Evolutionary conservation across 2,888 invertebrate genomes (phyloP), one percentile per base, ranked within the genome.

Genomic region (Harmothoe impar): DNA sequence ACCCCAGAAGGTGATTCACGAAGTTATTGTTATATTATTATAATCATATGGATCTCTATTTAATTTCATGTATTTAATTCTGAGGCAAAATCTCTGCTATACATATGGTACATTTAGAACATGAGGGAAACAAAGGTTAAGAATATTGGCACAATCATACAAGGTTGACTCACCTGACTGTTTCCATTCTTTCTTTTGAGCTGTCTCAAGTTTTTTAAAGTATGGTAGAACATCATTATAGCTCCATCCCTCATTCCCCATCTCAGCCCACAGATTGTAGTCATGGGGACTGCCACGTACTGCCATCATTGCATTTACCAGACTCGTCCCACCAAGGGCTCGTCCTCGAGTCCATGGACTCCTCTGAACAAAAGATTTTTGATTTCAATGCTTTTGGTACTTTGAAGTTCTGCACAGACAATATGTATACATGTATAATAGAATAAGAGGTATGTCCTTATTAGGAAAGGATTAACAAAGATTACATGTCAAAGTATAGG

Each of bases 311-410:
- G 98, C 98, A 94, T 98, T 98, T 0, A 98, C 96, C 0, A 98
- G 98, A 56, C 98, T 98, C 7, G 98, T 98, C 0, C 98, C 98
- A 0, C 98, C 98, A 0, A 98, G 96, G 0, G 98, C 98, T 96
- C 98, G 98, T 88, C 98, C 98, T 91, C 98, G 97, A 0, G 98
- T 98, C 98, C 98, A 98, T 94, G 97, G 97, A 94, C 98, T 98
- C 68, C 98, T 97, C 93, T 97, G 92, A 20, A 43, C 43, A 43
- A 3, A 43, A 43, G 43, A 10, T 43, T 3, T 43, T 43, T 10
- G 43, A 7, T 43, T 43, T 43, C 43, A 43, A 43, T 43, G 43
- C 43, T 43, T 43, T 43, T 10, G 10, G 43, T 10, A 7, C 43
- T 43, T 43, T 10, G 10, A 43, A 43, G n/a, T n/a, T n/a, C n/a